Base-by-base conservation (phyloP, 2,888 invertebrate species). In the Mythimna impura region DNA sequence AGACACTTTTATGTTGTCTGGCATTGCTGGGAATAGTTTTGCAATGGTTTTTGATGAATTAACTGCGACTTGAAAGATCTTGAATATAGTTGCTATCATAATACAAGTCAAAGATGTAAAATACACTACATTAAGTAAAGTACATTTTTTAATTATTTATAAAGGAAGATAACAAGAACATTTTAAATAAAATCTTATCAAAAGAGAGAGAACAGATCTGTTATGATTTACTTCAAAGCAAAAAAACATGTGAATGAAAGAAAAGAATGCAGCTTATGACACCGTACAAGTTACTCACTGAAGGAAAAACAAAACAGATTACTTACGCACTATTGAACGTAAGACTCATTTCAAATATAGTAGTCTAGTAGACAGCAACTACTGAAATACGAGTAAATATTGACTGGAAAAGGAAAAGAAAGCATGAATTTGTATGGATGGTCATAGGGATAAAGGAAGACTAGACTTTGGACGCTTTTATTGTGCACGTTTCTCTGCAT, bases 231-330 rank as follows among this genome's bases (percentile, higher is more conserved):
- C 30, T 60, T 62, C 43, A 65, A 83, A 12, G 60, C 5, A 43
- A 64, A 66, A 25, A 9, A 66, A 60, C 43, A 55, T 34, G n/a
- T 66, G 73, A 82, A 80, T 83, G 54, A 67, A 81, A 71, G 60
- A 52, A 55, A 81, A 66, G 55, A 71, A 47, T 50, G 20, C 60
- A 72, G 77, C 66, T 83, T 81, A 81, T 83, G 66, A 76, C 76
- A 69, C 71, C 84, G 34, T 76, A 83, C 52, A 76, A 81, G 81
- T 83, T 71, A n/a, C 63, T 76, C 65, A 76, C 57, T 76, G 66
- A 81, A 81, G 52, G 52, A 69, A 76, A 81, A 54, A 54, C n/a
- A 57, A 17, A 55, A 66, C 34, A 76, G 62, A 81, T 80, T 83
- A 81, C 52, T 71, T 34, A 76, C 66, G 66, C 77, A 67, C 84